Conservation (phyloP, 2,888 invertebrate species). For the Phaedon cochleariae region DNA sequence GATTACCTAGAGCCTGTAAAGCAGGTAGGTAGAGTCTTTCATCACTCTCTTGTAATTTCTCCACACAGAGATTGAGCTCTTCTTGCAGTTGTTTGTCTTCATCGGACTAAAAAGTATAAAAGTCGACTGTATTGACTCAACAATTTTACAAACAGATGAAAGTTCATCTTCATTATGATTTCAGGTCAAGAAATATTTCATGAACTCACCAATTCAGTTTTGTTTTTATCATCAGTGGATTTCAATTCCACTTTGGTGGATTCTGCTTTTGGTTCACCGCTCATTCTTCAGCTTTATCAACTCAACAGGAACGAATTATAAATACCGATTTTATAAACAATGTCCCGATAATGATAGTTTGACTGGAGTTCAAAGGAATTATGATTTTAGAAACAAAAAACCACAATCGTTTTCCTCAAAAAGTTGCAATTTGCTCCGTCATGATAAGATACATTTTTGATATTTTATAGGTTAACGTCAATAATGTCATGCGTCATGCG, state of each 20-base stretch:
- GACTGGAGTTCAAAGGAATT: not conserved
- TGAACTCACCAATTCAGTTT: conserved; percentile 58
- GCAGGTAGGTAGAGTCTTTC: conserved; percentile 55
- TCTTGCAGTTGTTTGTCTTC: conserved; percentile 80
- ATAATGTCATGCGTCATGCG: not conserved
- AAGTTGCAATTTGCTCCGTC: conserved; percentile 30
- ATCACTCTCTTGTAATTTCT: conserved; percentile 67
- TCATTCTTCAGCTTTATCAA: conserved; percentile 39
- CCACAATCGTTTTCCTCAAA: not conserved
- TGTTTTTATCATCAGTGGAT: conserved; percentile 58
- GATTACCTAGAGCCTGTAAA: conserved; percentile 64
- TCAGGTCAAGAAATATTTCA: conserved; percentile 12
- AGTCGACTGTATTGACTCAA: not conserved
- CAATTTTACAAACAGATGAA: no score
- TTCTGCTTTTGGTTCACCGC: conserved; percentile 50
- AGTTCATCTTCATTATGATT: no score
- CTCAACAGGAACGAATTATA: not conserved
- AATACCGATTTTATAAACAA: not conserved
- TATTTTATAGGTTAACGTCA: conserved; percentile 10
- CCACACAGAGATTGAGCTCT: conserved; percentile 77
- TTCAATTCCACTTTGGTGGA: conserved; percentile 53
- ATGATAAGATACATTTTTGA: conserved; percentile 20
- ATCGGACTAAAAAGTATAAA: conserved; percentile 61
- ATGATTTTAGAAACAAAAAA: not conserved
- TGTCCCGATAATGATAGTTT: not conserved